A percentile compares a stretch with the other conserved stretches of the same genome.
phyloP scores from a whole-genome alignment of 2,888 invertebrate species.

The Lordiphosa fenestrarum region DNA sequence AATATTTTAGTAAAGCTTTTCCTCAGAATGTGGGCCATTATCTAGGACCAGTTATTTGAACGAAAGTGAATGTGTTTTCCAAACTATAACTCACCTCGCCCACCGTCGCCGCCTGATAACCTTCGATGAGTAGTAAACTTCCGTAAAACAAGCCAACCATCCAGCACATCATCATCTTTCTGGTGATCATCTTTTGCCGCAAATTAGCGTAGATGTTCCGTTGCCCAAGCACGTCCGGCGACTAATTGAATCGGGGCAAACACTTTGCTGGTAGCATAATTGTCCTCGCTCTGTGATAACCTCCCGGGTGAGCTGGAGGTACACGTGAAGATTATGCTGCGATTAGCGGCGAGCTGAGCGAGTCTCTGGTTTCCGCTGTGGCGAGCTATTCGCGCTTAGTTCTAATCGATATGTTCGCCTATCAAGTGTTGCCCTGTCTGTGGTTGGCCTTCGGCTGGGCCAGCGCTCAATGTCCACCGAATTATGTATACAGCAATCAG shows the following conservation, averaged over 20 bases:
- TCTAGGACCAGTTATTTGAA: too few species aligned
- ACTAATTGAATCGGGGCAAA: constrained; percentile 36
- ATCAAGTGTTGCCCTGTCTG: constrained; percentile 36
- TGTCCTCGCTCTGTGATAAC: constrained; percentile 47
- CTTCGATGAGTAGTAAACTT: constrained; percentile 10
- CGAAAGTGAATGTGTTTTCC: too few species aligned
- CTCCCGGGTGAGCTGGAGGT: constrained; percentile 21
- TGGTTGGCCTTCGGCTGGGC: constrained; percentile 17
- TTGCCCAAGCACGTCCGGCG: constrained; percentile 18
- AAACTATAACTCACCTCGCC: constrained; percentile 20
- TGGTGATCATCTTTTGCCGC: neutral
- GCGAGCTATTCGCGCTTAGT: constrained; percentile 36
- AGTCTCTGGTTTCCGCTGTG: constrained; percentile 3
- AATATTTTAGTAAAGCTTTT: too few species aligned
- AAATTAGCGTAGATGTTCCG: constrained; percentile 7
- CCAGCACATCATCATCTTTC: constrained; percentile 5
- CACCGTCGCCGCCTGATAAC: constrained; percentile 24
- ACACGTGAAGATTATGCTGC: constrained; percentile 7
- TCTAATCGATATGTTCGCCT: constrained; percentile 47
- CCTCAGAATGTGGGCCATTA: too few species aligned
- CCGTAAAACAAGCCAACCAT: constrained; percentile 18
- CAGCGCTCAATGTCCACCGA: constrained; percentile 23
- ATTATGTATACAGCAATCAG: constrained; percentile 13
- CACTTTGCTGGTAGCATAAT: constrained; percentile 38
- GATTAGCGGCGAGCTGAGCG: neutral